Evolutionary conservation across 53 echinoderm and acorn worm genomes (phyloP), one percentile per base, ranked within the genome.

Genomic region (Henricia sp.): DNA sequence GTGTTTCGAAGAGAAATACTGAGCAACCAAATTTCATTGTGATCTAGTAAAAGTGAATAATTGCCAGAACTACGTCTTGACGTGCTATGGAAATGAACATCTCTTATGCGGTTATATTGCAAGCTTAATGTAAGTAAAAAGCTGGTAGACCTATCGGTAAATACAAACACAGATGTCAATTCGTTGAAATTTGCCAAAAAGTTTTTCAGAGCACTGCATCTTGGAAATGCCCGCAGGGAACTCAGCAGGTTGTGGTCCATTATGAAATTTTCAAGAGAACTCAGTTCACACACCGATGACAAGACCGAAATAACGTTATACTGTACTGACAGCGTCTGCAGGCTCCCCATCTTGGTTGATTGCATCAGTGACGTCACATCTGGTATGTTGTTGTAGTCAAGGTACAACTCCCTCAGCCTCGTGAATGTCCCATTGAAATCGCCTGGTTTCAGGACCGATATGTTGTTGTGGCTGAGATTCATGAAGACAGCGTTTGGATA

Each of bases 401-500:
- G 54, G 25, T 53, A 53, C 74, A 73, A 39, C 38, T 73, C 74
- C 33, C 35, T 38, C 23, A 73, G 14, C 14, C 17, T 50, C 6
- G 50, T 32, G 33, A 72, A 51, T 0, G 32, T 72, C 8, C 83
- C 52, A 27, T 46, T 35, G 38, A 83, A 83, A 66, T 67, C 83
- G 34, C 1, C 29, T 83, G 67, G 50, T 0, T 58, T 23, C n/a
- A 83, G 34, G 3, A 23, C 2, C 37, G 50, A 50, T 50, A 83
- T 83, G 21, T 50, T 52, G 33, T 83, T 83, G 68, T 67, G 68
- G 27, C 68, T 83, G 5, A 83, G 68, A 83, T 83, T 68, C 67
- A 83, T 68, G 32, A 46, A 12, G 64, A 63, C 27, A 50, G 82
- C 63, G 62, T 82, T 66, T 30, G 82, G 82, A 46, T 83, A 83